Evolutionary conservation across 2,113 vertebrate genomes (phyloP), one percentile per base, ranked within the genome.

Genomic region (Tragulus kanchil): DNA sequence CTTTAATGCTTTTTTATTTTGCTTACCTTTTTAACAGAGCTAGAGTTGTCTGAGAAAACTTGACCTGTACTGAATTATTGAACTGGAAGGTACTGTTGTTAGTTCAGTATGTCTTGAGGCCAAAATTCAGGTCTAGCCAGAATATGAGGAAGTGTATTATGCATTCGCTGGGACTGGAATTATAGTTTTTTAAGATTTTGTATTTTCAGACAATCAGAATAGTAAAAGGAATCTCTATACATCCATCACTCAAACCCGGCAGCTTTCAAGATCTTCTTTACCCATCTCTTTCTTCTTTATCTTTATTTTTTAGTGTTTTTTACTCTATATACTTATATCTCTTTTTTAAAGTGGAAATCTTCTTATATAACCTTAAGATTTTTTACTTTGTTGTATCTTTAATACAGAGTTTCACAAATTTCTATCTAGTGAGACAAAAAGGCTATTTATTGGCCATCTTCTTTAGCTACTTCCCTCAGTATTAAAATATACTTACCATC

Each of bases 371-470:
- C 12, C 25, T 62, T 81, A 88, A 42, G 82, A 69, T 92, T 96
- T 96, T 86, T 92, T 92, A 65, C 77, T 93, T 79, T 93, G 89
- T 64, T 89, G 8, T 64, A 42, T 85, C 50, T 89, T 97, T 93
- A 83, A 69, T 86, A 73, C 13, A 89, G 21, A 90, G 52, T 89
- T 94, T 94, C 59, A 93, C 71, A 91, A 58, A 86, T 93, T 82
- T 87, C 42, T 48, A 89, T 64, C 67, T 91, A 61, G 11, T 77
- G 89, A 96, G 71, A 89, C 48, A 84, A 78, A 79, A 82, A 82
- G 52, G 69, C 36, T 7, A 92, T 87, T 61, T 67, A 58, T 85
- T 67, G 25, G 36, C 14, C 50, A 56, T 71, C 25, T 85, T 75
- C 23, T 56, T 95, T 65, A 92, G 14, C 21, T 58, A 54, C 13